A percentile compares a stretch with the other conserved stretches of the same genome.
phyloP scores from a whole-genome alignment of 2,888 invertebrate genomes.

The Latheticus oryzae region DNA sequence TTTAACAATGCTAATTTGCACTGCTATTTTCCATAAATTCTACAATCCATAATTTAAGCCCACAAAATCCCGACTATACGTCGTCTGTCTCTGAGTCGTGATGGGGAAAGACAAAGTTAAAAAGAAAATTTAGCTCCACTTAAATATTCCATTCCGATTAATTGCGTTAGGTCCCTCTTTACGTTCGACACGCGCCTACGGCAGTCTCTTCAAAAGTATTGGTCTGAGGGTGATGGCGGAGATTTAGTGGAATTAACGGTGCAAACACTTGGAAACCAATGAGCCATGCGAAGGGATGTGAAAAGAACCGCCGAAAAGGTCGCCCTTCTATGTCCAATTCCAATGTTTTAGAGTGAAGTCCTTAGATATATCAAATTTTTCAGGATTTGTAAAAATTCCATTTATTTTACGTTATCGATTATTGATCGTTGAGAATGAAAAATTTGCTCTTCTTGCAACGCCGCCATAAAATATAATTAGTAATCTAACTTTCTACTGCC shows the following conservation, averaged over 20 bases:
- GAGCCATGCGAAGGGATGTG: constrained; percentile 36
- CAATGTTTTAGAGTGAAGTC: too few relatives aligned
- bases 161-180: constrained; percentile 40
- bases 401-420: too few relatives aligned
- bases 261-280: constrained; percentile 43
- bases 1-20: constrained; percentile 42
- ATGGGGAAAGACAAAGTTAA: constrained; percentile 34
- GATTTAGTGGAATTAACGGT: constrained; percentile 43
- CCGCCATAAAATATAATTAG: too few relatives aligned
- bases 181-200: constrained; percentile 37
- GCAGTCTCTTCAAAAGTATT: constrained; percentile 35
- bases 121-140: constrained; percentile 43
- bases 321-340: too few relatives aligned
- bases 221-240: constrained; percentile 39
- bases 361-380: too few relatives aligned
- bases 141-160: constrained; percentile 45
- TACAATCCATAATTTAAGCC: constrained; percentile 40
- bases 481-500: too few relatives aligned
- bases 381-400: too few relatives aligned
- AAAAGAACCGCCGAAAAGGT: constrained; percentile 40
- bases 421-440: too few relatives aligned
- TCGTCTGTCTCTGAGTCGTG: constrained; percentile 14
- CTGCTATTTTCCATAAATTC: constrained; percentile 40
- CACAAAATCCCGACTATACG: constrained; percentile 20
- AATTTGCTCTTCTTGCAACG: too few relatives aligned